Conservation (phyloP, 2,797 vertebrate species). For the Lycodopsis pacificus region DNA sequence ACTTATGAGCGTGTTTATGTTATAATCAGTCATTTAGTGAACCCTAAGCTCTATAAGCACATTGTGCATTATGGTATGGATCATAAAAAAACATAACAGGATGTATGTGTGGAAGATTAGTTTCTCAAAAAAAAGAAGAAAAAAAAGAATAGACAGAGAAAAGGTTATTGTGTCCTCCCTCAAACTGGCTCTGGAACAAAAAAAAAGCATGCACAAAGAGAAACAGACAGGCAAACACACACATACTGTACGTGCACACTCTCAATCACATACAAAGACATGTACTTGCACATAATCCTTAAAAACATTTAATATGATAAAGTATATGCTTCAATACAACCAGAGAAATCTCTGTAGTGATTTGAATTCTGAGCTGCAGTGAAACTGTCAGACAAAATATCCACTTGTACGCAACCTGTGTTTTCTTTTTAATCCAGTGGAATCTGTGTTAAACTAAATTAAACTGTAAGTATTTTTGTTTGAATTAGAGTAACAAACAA, state of each 20-base stretch:
- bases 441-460: slow-evolving; percentile 45
- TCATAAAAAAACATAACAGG: slow-evolving; percentile 31
- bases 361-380: slow-evolving; percentile 10
- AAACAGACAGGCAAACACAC: slow-evolving; percentile 15
- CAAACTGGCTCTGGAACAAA: slow-evolving; percentile 9
- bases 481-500: slow-evolving; percentile 47
- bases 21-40: slow-evolving; percentile 52
- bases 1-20: slow-evolving; percentile 42
- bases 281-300: neutral
- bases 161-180: slow-evolving; percentile 16
- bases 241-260: neutral
- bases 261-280: neutral
- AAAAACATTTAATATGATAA: neutral
- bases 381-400: slow-evolving; percentile 5
- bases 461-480: slow-evolving; percentile 37
- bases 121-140: slow-evolving; percentile 14
- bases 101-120: slow-evolving; percentile 21
- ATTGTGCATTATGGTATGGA: slow-evolving; percentile 41
- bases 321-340: slow-evolving; percentile 4
- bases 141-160: slow-evolving; percentile 27
- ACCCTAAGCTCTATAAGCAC: slow-evolving; percentile 33
- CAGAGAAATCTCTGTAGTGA: neutral
- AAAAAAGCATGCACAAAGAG: slow-evolving; percentile 37
- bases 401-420: slow-evolving; percentile 1
- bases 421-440: slow-evolving; percentile 25